Conservation (phyloP, 2,113 vertebrate genomes). For the Mesoclemmys tuberculata region DNA sequence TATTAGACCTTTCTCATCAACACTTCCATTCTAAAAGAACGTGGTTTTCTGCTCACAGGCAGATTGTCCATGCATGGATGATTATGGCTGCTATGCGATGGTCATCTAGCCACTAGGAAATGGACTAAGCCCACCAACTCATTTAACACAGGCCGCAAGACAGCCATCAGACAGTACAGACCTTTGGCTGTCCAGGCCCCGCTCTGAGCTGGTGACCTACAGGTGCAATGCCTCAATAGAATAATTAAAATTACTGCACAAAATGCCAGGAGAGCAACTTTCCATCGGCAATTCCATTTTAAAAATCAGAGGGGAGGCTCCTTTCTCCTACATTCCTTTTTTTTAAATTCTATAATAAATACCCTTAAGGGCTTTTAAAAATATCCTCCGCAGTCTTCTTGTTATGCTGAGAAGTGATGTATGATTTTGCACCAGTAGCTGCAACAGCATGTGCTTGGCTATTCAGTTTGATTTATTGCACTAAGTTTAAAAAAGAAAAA, state of each 20-base stretch:
- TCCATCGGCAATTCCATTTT: not conserved
- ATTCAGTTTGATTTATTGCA: slow-evolving; percentile 34
- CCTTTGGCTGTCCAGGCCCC: not conserved
- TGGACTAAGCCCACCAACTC: not conserved
- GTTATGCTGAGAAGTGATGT: not conserved
- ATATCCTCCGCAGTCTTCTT: not conserved
- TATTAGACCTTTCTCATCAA: not conserved
- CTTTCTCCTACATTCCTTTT: not conserved
- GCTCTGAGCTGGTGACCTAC: not conserved
- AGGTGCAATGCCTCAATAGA: not conserved
- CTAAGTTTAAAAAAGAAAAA: slow-evolving; percentile 11
- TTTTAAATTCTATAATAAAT: not conserved
- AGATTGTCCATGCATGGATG: not conserved
- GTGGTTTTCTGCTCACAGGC: not conserved
- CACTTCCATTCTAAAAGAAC: not conserved
- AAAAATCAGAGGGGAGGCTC: not conserved
- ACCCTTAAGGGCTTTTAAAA: not conserved
- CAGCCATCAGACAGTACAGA: not conserved
- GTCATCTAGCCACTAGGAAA: not conserved
- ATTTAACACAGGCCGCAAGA: not conserved
- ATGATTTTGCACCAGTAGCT: not conserved
- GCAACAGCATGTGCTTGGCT: slow-evolving; percentile 15
- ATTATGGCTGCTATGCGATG: not conserved
- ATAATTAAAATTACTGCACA: not conserved
- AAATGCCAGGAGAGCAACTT: not conserved